Evolutionary conservation across 1,140 invertebrate species (phyloP).

Genomic region (Rhopalosiphum maidis): DNA sequence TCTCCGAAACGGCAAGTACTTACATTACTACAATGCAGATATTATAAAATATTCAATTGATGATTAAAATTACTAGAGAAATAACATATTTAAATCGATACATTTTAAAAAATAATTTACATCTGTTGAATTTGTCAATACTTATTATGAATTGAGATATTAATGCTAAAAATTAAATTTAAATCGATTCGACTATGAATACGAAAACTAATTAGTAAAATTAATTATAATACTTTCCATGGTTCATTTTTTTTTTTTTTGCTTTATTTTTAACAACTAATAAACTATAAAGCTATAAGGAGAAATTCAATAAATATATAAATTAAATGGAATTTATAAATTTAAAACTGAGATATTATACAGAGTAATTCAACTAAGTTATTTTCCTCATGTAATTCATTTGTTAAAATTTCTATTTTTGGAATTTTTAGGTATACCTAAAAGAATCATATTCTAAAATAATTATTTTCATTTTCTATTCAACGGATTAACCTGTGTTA

Average conservation of each 20-base stretch:
- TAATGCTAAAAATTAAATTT: no score
- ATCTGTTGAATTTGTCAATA: neutral
- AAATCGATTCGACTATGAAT: neutral
- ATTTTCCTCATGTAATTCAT: neutral
- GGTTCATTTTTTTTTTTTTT: neutral
- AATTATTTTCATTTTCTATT: no score
- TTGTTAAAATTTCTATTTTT: neutral
- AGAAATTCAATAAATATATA: neutral
- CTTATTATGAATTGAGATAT: no score
- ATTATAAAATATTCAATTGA: neutral
- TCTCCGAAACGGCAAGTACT: conserved; percentile 71
- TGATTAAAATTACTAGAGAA: no score
- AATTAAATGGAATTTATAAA: neutral
- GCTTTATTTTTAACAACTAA: neutral
- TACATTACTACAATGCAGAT: neutral
- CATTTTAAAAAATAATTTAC: no score
- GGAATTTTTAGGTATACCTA: no score
- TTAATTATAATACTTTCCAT: neutral
- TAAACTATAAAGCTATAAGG: neutral
- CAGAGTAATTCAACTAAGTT: neutral
- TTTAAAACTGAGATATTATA: neutral
- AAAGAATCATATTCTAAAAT: no score
- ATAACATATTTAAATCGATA: no score
- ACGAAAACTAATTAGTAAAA: neutral
- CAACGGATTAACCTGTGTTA: no score